Base-by-base conservation (phyloP, 2,888 invertebrate genomes). In the Phorcus lineatus region DNA sequence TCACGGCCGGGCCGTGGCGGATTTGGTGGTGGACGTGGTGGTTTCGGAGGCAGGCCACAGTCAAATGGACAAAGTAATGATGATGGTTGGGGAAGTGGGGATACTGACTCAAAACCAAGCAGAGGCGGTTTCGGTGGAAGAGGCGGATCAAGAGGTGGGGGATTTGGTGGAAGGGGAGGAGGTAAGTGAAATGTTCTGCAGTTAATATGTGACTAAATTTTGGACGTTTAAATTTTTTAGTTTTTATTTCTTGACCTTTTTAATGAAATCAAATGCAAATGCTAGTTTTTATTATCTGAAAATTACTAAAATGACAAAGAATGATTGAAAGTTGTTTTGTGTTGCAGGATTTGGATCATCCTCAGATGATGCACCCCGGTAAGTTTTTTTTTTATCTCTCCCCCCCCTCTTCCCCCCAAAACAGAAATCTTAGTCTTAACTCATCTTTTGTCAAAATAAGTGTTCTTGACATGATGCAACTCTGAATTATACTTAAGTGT, bases 11-110 rank as follows among this genome's bases (percentile, higher is more conserved):
- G 54, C 54, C 57, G 55, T 17, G 79, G 77, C n/a, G 83, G 84
- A 40, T 82, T 83, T 55, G 78, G 81, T 57, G 81, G 82, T 80
- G 77, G 80, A 77, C 78, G 81, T 67, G 84, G 83, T 62, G 80
- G 79, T 36, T 74, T 70, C 40, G 74, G 74, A 52, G 52, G 74
- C 17, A 24, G 74, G 17, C 28, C 62, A 22, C 62, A 62, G 62
- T 24, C 22, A 62, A 62, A 62, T 62, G 62, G 62, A 62, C 62
- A 62, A 17, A 62, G 62, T 62, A 62, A 13, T 62, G 62, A 62
- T 62, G 62, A 62, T n/a, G 28, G 24, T 11, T 47, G 47, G 47
- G 47, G 47, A 13, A 28, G 62, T 28, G 24, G 62, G 62, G 62
- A 28, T 9, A 11, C 22, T 17, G 74, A 74, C 24, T 47, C 36